These are phyloP conservation scores for Scrobipalpa atriplicella DNA, from an alignment of 2,888 invertebrate genomes.

Conservation along the genomic window DNA sequence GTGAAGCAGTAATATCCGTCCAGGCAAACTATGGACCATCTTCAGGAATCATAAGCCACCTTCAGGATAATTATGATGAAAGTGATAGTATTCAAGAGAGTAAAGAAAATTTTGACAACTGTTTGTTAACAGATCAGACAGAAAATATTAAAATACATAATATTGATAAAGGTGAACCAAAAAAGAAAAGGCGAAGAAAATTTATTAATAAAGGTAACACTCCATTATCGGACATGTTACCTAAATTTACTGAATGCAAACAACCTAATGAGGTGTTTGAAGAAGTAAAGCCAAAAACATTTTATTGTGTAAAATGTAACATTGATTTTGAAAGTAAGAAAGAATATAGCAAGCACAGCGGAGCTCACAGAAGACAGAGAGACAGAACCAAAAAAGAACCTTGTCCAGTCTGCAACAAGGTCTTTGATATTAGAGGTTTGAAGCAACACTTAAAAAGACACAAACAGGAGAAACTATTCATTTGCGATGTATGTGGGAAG, in stretches of 20 bases:
- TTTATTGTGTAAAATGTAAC: conserved; percentile 59
- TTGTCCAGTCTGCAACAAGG: conserved; percentile 66
- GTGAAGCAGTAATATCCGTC: background rate
- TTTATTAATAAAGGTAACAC: background rate
- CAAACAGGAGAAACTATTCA: conserved; percentile 47
- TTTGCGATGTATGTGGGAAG: conserved; percentile 76
- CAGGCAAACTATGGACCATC: background rate
- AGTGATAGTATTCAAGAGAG: background rate
- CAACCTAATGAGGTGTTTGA: conserved; percentile 32
- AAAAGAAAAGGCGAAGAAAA: conserved; percentile 24
- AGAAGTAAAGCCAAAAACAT: conserved; percentile 24
- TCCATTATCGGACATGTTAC: conserved; percentile 17
- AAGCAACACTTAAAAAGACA: conserved; percentile 64
- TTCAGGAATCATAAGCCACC: conserved; percentile 69
- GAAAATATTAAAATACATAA: conserved; percentile 44
- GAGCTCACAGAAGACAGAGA: conserved; percentile 59
- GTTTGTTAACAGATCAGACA: background rate
- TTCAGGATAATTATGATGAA: background rate
- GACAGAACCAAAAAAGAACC: conserved; percentile 24
- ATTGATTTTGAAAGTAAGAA: conserved; percentile 55
- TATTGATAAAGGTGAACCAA: conserved; percentile 34
- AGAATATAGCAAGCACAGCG: conserved; percentile 66
- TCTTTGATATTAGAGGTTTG: conserved; percentile 55
- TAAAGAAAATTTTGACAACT: background rate
- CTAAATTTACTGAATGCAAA: conserved; percentile 38